Evolutionary conservation across 2,888 invertebrate genomes (phyloP).

Genomic region (Oxycera nigricornis): DNA sequence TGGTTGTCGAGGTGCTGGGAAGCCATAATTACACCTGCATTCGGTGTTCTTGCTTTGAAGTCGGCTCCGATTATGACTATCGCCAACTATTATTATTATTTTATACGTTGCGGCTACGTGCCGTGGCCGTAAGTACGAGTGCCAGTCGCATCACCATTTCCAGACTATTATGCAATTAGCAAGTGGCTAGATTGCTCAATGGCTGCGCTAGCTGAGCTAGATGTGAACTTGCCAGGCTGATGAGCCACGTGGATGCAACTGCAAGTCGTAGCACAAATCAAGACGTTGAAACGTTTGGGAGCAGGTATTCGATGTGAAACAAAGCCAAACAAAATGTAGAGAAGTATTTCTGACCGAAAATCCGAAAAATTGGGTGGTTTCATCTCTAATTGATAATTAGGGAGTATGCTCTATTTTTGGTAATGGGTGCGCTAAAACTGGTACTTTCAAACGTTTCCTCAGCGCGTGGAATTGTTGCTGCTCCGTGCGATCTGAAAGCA

Average conservation of each 20-base stretch:
- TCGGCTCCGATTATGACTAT: constrained; percentile 21
- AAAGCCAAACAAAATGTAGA: too few relatives aligned
- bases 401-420: too few relatives aligned
- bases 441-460: too few relatives aligned
- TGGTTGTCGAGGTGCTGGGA: neutral
- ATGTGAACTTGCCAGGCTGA: neutral
- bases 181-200: neutral
- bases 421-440: too few relatives aligned
- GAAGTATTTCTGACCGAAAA: too few relatives aligned
- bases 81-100: constrained; percentile 20
- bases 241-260: too few relatives aligned
- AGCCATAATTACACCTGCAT: constrained; percentile 33
- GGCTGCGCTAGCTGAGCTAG: neutral
- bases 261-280: too few relatives aligned
- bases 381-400: too few relatives aligned
- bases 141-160: neutral
- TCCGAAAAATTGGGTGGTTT: too few relatives aligned
- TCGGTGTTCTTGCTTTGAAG: constrained; percentile 27
- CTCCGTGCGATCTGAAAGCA: too few relatives aligned
- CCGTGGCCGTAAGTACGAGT: neutral
- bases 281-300: neutral
- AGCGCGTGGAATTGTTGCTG: too few relatives aligned
- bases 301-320: too few relatives aligned
- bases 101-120: neutral
- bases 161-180: constrained; percentile 33